Base-by-base conservation (phyloP, 2,797 vertebrate genomes). In the Lepilemur ruficaudatus region DNA sequence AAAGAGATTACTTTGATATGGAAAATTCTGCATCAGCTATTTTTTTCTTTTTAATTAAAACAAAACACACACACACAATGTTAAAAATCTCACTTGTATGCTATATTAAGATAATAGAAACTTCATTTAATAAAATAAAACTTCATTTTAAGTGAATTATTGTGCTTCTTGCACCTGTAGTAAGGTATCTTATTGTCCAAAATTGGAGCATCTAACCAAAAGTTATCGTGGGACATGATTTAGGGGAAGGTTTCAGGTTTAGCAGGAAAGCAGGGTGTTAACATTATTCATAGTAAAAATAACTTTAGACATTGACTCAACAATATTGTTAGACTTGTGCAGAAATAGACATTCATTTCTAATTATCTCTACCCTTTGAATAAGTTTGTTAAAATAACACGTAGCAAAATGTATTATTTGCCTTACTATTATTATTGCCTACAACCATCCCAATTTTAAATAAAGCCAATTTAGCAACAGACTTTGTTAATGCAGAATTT, bases 1-100 rank as follows among this genome's bases (percentile, higher is more conserved):
- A 78, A 93, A 75, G 43, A 93, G 48, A 93, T 48, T 79, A 89
- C n/a, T 88, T 86, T 78, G 20, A 13, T 65, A 59, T n/a, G 61
- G 30, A 23, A 72, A 84, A 94, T 22, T 93, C 70, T 65, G 7
- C 5, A 69, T n/a, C 63, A 82, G 10, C 9, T 84, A 23, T 65
- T 61, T 50, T 78, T 92, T 75, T 20, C 10, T 81, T 81, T 80
- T 79, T 82, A 81, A 72, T 84, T 48, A 95, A 93, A 81, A 75
- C 12, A 84, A 75, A 30, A 72, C 32, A 32, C 46, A 7, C 0
- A 52, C 30, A 28, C 2, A 52, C 25, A 59, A 15, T 61, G 28
- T 48, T 91, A 89, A 70, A 67, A 23, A 83, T 55, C 30, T 79
- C 55, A 83, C 10, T 70, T 52, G 8, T 23, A 50, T 78, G 35